Conservation (phyloP, 2,888 invertebrate species). For the Conops quadrifasciatus region DNA sequence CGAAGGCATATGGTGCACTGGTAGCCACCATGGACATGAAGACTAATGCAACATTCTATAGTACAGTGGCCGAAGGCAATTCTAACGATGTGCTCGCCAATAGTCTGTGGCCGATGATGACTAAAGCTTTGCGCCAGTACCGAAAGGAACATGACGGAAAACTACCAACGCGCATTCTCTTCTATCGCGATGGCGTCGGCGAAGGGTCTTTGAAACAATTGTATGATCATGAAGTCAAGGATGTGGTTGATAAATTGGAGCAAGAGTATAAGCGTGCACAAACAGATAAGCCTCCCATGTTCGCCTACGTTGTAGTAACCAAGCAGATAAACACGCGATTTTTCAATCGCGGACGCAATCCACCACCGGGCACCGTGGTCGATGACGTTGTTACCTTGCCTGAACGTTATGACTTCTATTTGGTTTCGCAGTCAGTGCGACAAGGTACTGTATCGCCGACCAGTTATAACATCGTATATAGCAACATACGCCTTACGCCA, state of each 20-base stretch:
- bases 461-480: constrained; percentile 85
- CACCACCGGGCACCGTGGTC: constrained; percentile 86
- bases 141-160: constrained; percentile 51
- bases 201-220: constrained; percentile 88
- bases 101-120: constrained; percentile 74
- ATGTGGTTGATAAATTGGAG: constrained; percentile 69
- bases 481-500: constrained; percentile 73
- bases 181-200: constrained; percentile 93
- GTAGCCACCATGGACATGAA: constrained; percentile 76
- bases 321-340: constrained; percentile 86
- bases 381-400: constrained; percentile 87
- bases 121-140: constrained; percentile 60
- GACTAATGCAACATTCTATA: constrained; percentile 74
- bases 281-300: constrained; percentile 62
- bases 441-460: constrained; percentile 94
- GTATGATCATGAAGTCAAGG: constrained; percentile 76
- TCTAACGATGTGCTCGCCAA: constrained; percentile 79
- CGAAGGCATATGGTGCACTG: constrained; percentile 77
- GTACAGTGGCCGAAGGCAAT: constrained; percentile 76
- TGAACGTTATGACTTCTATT: constrained; percentile 86
- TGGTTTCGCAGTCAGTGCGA: constrained; percentile 85
- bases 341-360: constrained; percentile 72
- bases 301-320: constrained; percentile 86
- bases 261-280: constrained; percentile 68
- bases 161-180: constrained; percentile 77